Evolutionary conservation across 2,797 vertebrate genomes (phyloP), one percentile per base, ranked within the genome.

Genomic region (Melanogrammus aeglefinus): DNA sequence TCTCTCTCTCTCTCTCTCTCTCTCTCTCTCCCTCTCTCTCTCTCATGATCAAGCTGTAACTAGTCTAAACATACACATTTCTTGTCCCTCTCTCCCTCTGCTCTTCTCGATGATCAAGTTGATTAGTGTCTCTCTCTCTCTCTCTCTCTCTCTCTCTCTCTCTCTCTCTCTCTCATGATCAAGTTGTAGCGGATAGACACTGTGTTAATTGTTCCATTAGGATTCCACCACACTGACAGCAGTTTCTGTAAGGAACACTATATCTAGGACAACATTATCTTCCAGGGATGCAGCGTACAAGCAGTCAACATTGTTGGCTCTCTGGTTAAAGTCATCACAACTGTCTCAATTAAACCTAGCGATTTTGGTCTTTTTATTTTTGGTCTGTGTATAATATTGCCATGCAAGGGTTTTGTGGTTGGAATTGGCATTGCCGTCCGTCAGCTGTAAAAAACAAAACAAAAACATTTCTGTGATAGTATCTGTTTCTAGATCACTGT

Each of bases 131-230:
- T 18, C 47, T 51, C 16, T 51, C 47, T 51, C 47, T 18, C 47
- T 51, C 47, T 51, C 47, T 51, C 47, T 51, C 47, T 51, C 47
- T 51, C 16, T 51, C 57, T 7, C 57, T 21, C 57, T 3, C 16
- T 21, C 51, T 21, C 51, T 21, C 18, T 18, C 57, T 21, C 21
- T 41, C 85, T 80, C 88, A 78, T 75, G 86, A 80, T 81, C 81
- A 41, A 80, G 80, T 78, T 83, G 79, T 83, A 82, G 80, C 80
- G 74, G 80, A 74, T 76, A 84, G 84, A 85, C 84, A 70, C 86
- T 88, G 87, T 80, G 87, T 91, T 94, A 93, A 94, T 92, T 86
- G 82, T 85, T 91, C 89, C 81, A 89, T 91, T 90, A 92, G 86
- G 78, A 78, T 73, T 80, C 79, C 57, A 75, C 79, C 41, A 57